Evolutionary conservation across 2,113 vertebrate species (phyloP).

Genomic region (Tragelaphus scriptus): DNA sequence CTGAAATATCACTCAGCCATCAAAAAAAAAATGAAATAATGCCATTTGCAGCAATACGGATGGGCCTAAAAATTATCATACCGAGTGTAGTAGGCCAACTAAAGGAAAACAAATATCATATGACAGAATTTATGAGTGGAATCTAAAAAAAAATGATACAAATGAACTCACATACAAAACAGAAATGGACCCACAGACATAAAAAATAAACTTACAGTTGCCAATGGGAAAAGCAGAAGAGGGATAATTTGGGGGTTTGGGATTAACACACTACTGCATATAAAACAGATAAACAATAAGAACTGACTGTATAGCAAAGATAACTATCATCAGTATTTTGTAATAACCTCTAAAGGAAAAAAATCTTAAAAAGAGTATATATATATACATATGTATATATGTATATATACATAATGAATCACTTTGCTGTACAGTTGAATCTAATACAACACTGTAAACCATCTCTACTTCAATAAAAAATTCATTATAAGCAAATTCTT

Average conservation of each 20-base stretch:
- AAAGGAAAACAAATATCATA: not conserved
- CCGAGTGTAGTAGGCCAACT: not conserved
- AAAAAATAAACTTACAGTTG: not conserved
- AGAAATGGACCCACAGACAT: not conserved
- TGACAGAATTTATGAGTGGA: not conserved
- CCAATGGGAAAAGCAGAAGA: not conserved
- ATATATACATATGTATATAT: not conserved
- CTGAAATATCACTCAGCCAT: not conserved
- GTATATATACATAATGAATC: not conserved
- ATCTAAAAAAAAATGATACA: not conserved
- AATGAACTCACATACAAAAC: not conserved
- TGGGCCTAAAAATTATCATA: not conserved
- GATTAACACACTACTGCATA: not conserved
- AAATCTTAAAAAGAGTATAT: not conserved
- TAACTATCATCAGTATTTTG: not conserved
- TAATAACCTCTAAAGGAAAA: not conserved
- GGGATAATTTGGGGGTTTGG: not conserved
- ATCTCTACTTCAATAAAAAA: not conserved
- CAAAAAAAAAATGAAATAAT: not conserved
- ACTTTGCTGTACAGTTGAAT: not conserved
- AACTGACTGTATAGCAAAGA: not conserved
- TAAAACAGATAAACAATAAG: not conserved
- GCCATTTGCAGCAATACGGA: not conserved
- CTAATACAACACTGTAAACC: not conserved
- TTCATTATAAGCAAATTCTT: not conserved